Evolutionary conservation across 2,797 vertebrate species (phyloP).

Genomic region (Tokudaia tokunoshimensis): DNA sequence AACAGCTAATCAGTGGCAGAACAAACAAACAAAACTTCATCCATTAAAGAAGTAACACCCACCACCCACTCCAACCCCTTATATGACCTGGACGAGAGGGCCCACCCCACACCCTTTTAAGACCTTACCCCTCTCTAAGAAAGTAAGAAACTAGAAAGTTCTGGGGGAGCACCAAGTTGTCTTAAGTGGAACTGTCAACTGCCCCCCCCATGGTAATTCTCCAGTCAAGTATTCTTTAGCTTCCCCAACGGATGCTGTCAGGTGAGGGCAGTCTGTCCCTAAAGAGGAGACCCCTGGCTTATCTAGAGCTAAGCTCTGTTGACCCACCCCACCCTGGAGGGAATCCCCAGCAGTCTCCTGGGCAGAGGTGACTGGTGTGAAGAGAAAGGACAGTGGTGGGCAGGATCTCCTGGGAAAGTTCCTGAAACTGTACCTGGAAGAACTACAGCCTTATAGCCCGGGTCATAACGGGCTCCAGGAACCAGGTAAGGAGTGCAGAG

Average conservation of each 20-base stretch:
- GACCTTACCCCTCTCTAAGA: neutral
- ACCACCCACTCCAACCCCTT: neutral
- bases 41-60: neutral
- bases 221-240: neutral
- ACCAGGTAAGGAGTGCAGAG: neutral
- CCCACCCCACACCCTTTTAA: neutral
- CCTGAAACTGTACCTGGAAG: neutral
- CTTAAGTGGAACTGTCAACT: neutral
- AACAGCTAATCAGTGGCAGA: constrained; percentile 45
- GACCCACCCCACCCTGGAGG: neutral
- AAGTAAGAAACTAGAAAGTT: neutral
- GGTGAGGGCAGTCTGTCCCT: neutral
- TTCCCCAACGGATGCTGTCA: neutral
- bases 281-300: neutral
- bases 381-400: neutral
- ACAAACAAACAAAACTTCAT: constrained; percentile 33
- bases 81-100: neutral
- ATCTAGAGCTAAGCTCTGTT: neutral
- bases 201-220: neutral
- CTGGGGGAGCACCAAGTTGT: neutral
- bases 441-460: neutral
- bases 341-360: neutral
- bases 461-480: neutral
- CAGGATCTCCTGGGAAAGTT: neutral
- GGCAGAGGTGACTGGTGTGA: neutral